Base-by-base conservation (phyloP, 2,797 vertebrate genomes). In the Neostethus bicornis region DNA sequence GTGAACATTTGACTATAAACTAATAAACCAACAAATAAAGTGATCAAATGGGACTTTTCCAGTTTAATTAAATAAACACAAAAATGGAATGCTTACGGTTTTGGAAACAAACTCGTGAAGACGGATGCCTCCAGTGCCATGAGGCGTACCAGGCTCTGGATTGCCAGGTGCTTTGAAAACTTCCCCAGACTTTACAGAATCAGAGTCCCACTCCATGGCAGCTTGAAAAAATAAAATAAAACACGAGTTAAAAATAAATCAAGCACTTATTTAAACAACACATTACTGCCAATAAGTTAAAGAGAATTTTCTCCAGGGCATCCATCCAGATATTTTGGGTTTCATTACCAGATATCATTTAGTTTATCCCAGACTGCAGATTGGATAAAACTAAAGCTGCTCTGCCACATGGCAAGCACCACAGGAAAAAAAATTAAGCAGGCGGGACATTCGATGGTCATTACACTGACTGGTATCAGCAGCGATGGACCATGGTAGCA, bases 41-140 rank as follows among this genome's bases (percentile, higher is more conserved):
- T 38, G 7, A 19, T 38, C 16, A 38, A 9, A 19, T 19, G 8
- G 37, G 19, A 19, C 0, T 17, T 54, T 48, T 44, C 25, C 51
- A 25, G 1, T 38, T 6, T 12, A 31, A 25, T 39, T 24, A 46
- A 53, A 38, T 46, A 7, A 48, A 28, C 13, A 4, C 17, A 5
- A 34, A 19, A 16, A 29, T 1, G 4, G 1, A 13, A 37, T 16
- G 50, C 74, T 62, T 90, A 98, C 96, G 75, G 96, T 99, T 90
- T 98, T 98, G 0, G 96, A 96, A 41, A 96, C 93, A 46, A 99
- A 99, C 51, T 97, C 95, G 0, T 99, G 97, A 48, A 92, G 89
- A 51, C 95, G 93, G 72, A 93, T 87, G 11, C 91, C 90, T 2
- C 89, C 91, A 0, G 80, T 92, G 78, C 26, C 87, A 65, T 95